phyloP scores from a whole-genome alignment of 2,113 vertebrate species.

The Myxocyprinus asiaticus region DNA sequence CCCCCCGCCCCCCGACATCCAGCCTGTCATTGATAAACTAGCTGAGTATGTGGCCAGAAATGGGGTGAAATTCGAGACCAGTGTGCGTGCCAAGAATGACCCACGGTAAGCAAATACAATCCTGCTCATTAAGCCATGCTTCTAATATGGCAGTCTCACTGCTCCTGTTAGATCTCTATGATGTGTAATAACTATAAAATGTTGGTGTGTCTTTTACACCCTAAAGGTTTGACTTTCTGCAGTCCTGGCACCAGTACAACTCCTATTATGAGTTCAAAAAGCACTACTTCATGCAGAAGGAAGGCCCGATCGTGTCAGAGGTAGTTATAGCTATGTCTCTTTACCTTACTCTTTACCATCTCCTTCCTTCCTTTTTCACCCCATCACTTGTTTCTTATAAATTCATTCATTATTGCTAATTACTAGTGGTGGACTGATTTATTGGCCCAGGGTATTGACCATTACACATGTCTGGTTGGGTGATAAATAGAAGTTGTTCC shows the following conservation, averaged over 20 bases:
- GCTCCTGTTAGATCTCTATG: neutral
- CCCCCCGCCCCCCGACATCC: conserved; percentile 93
- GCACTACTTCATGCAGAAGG: conserved; percentile 95
- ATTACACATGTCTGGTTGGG: no score
- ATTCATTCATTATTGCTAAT: neutral
- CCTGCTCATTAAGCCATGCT: conserved; percentile 5
- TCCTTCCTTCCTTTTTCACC: neutral
- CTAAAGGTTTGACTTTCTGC: conserved; percentile 93
- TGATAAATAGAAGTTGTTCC: no score
- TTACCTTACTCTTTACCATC: neutral
- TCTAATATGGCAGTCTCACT: conserved; percentile 1
- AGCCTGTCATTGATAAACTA: conserved; percentile 97
- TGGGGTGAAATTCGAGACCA: conserved; percentile 93
- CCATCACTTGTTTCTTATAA: neutral
- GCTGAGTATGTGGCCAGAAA: conserved; percentile 95
- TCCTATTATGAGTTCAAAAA: conserved; percentile 98
- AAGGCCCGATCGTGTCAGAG: conserved; percentile 71
- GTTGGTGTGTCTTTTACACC: neutral
- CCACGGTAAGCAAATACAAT: conserved; percentile 81
- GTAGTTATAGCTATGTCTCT: conserved; percentile 57
- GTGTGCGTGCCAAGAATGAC: conserved; percentile 95
- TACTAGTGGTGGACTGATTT: neutral
- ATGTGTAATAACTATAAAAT: conserved; percentile 11
- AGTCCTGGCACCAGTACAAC: conserved; percentile 95
- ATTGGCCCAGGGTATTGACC: no score